Percentiles rank a stretch among this genome's conserved stretches.
Conservation (phyloP, 2,888 invertebrate species). For the Dryobota labecula region DNA sequence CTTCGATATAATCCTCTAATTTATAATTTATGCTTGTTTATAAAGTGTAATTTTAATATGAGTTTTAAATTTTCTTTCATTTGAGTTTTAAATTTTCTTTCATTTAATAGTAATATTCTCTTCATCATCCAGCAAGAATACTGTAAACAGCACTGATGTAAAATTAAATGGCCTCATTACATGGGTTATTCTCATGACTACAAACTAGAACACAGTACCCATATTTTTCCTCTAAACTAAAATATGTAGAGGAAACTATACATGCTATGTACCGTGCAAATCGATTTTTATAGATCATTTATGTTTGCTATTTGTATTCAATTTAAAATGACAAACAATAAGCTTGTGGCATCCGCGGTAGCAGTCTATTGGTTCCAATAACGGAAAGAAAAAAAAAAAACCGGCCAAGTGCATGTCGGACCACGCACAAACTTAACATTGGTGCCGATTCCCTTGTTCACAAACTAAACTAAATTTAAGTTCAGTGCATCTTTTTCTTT, state of each 20-base stretch:
- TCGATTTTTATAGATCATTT: not conserved
- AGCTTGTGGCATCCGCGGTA: not conserved
- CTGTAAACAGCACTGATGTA: not conserved
- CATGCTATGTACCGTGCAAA: not conserved
- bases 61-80: too few species aligned
- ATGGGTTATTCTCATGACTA: not conserved
- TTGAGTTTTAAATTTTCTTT: too few species aligned
- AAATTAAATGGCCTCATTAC: constrained; percentile 14
- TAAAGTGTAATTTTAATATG: too few species aligned
- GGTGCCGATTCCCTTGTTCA: too few species aligned
- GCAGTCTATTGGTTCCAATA: not conserved
- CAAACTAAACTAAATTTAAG: too few species aligned
- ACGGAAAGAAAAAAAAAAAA: not conserved
- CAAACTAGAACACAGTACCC: not conserved
- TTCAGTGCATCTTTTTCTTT: too few species aligned
- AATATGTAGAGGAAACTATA: not conserved
- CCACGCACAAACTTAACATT: too few species aligned
- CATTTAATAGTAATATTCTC: too few species aligned
- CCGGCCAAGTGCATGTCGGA: not conserved
- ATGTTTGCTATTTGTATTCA: not conserved
- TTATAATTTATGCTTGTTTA: too few species aligned
- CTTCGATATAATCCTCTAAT: too few species aligned
- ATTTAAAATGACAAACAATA: not conserved
- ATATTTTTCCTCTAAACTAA: constrained; percentile 4
- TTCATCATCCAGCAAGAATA: constrained; percentile 16